These are phyloP conservation scores for Dipus sagitta DNA, from an alignment of 2,797 vertebrate genomes.

Conservation along the genomic window DNA sequence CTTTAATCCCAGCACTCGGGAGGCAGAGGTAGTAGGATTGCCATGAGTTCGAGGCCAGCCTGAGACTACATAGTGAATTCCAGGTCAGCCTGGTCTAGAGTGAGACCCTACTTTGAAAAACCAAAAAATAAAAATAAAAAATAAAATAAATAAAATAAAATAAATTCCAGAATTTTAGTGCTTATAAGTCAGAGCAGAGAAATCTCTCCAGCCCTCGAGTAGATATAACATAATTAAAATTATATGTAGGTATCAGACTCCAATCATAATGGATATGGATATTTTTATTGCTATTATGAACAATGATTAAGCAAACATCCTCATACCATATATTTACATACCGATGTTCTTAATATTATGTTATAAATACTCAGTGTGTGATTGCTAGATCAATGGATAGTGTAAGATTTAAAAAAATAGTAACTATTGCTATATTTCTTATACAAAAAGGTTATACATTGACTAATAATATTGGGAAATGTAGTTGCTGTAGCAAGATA, in stretches of 20 bases:
- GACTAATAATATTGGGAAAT: not conserved
- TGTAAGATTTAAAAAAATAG: not conserved
- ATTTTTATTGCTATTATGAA: not conserved
- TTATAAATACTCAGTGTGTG: not conserved
- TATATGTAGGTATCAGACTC: no score
- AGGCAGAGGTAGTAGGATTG: no score
- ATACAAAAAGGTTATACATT: not conserved
- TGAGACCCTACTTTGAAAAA: no score
- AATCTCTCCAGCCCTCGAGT: not conserved
- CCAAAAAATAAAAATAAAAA: no score
- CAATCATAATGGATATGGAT: not conserved
- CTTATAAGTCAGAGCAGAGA: not conserved
- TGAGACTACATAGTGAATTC: no score
- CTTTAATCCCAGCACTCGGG: no score
- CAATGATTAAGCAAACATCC: not conserved
- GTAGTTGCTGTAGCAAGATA: not conserved
- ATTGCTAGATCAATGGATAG: not conserved
- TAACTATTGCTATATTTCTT: not conserved
- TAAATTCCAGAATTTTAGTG: constrained; percentile 6
- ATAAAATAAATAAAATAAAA: no score
- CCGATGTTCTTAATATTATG: not conserved
- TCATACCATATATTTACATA: not conserved
- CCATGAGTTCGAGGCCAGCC: no score
- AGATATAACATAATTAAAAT: no score
- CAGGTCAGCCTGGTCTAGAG: no score